Percentiles rank a stretch among this genome's conserved stretches.
Evolutionary conservation across 2,113 vertebrate species (phyloP).

Genomic region (Archilochus colubris): DNA sequence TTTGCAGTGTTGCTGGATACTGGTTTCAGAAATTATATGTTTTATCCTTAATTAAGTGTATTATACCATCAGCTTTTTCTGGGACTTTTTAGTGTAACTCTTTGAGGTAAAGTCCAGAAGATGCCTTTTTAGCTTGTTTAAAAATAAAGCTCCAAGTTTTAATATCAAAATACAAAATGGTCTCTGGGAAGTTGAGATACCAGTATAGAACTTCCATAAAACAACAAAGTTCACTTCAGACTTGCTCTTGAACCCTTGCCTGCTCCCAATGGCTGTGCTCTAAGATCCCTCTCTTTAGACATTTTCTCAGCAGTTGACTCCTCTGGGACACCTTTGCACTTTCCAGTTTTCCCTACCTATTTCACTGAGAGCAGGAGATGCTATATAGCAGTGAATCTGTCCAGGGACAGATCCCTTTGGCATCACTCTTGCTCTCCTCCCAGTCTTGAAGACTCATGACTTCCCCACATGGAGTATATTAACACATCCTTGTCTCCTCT

Average conservation of each 20-base stretch:
- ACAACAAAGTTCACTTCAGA: neutral
- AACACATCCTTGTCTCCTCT: neutral
- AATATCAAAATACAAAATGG: neutral
- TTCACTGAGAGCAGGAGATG: neutral
- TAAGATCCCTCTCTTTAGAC: neutral
- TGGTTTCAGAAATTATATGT: fast-evolving
- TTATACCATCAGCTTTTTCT: neutral
- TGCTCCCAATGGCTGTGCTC: neutral
- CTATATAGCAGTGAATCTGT: neutral
- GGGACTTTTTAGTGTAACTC: neutral
- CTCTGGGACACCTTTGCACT: neutral
- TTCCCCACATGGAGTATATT: neutral
- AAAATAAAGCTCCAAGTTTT: neutral
- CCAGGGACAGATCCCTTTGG: neutral
- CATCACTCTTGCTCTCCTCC: neutral
- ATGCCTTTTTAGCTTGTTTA: neutral
- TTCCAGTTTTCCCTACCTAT: neutral
- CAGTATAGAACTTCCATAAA: neutral
- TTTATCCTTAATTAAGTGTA: neutral
- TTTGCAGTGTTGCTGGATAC: neutral
- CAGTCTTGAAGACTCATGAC: neutral
- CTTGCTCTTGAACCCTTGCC: neutral
- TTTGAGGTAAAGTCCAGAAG: neutral
- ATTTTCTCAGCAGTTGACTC: neutral
- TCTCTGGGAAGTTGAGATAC: neutral